phyloP scores from a whole-genome alignment of 2,797 vertebrate genomes.

The Tangara arthus region DNA sequence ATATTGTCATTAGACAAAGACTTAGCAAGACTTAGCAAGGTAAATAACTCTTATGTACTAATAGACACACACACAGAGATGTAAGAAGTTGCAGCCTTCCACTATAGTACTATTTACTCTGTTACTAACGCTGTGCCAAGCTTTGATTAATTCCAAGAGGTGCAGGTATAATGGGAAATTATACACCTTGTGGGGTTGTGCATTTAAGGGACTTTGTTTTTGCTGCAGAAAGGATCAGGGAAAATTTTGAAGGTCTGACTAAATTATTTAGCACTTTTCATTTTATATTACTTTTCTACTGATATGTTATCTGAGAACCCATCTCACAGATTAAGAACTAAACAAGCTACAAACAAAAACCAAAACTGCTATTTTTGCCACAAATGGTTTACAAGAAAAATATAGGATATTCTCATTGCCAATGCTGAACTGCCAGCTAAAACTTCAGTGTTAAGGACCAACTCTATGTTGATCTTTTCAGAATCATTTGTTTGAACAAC shows the following conservation, averaged over 20 bases:
- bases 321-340: not conserved
- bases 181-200: not conserved
- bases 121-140: accelerated
- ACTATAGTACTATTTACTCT: not conserved
- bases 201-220: not conserved
- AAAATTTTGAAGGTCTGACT: not conserved
- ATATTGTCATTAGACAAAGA: not conserved
- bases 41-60: not conserved
- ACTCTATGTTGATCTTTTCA: not conserved
- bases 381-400: not conserved
- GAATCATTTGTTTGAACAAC: not conserved
- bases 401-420: not conserved
- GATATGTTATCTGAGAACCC: not conserved
- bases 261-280: not conserved
- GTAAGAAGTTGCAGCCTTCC: not conserved
- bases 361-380: not conserved
- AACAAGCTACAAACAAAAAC: not conserved
- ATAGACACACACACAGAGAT: accelerated
- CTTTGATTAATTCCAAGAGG: not conserved
- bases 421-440: not conserved
- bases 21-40: not conserved
- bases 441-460: not conserved
- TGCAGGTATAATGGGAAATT: not conserved
- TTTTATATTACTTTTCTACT: not conserved
- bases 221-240: not conserved